Evolutionary conservation across 2,888 invertebrate species (phyloP).

Genomic region (Psylliodes chrysocephalus): DNA sequence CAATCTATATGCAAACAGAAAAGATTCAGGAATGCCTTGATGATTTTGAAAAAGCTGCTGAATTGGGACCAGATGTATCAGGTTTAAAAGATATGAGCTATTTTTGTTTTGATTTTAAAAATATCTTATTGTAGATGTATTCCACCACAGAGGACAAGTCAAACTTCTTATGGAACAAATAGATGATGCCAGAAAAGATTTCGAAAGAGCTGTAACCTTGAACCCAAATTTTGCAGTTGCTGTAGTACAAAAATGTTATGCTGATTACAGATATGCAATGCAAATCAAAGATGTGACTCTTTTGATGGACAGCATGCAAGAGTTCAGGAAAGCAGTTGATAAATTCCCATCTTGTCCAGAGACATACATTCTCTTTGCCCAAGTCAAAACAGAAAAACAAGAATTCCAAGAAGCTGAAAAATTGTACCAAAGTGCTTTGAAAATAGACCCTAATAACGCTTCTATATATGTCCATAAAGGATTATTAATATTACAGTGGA

Average conservation of each 20-base stretch:
- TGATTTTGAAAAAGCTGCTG: slow-evolving; percentile 82
- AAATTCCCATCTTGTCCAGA: slow-evolving; percentile 88
- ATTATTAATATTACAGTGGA: slow-evolving; percentile 84
- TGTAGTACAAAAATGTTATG: slow-evolving; percentile 90
- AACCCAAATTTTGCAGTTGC: slow-evolving; percentile 88
- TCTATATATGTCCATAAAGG: slow-evolving; percentile 89
- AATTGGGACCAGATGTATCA: slow-evolving; percentile 76
- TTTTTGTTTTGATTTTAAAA: neutral
- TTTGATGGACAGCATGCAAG: slow-evolving; percentile 73
- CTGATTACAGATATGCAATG: slow-evolving; percentile 73
- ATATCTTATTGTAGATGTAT: slow-evolving; percentile 73
- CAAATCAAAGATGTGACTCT: slow-evolving; percentile 65
- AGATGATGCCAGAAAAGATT: slow-evolving; percentile 83
- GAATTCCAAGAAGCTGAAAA: slow-evolving; percentile 85
- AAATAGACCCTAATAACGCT: slow-evolving; percentile 86
- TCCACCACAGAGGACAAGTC: slow-evolving; percentile 92
- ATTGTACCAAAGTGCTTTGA: slow-evolving; percentile 82
- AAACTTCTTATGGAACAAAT: slow-evolving; percentile 84
- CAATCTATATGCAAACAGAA: slow-evolving; percentile 83
- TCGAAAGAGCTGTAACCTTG: slow-evolving; percentile 82
- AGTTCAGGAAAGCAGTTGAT: slow-evolving; percentile 80
- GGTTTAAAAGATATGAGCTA: slow-evolving; percentile 47
- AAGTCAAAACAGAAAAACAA: slow-evolving; percentile 84
- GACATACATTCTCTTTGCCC: slow-evolving; percentile 86
- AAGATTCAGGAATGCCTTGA: slow-evolving; percentile 77